Percentiles rank a stretch among this genome's conserved stretches.
Conservation (phyloP, 1,140 invertebrate species). For the Aphaenogaster rudis region DNA sequence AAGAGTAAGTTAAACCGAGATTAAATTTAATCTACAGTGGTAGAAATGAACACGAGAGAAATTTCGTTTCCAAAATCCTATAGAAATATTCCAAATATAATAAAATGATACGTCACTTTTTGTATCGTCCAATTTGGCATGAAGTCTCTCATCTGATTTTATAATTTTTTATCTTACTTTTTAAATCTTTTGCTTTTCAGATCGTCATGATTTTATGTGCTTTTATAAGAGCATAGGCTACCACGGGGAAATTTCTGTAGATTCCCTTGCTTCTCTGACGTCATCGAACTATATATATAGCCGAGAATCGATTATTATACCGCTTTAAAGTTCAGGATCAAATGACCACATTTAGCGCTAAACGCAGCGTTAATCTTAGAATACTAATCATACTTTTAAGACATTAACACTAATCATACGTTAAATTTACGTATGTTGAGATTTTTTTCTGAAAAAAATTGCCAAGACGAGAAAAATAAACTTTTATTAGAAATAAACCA, state of each 20-base stretch:
- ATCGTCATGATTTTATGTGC: slow-evolving; percentile 20
- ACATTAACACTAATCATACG: slow-evolving; percentile 32
- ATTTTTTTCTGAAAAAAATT: slow-evolving; percentile 24
- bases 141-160: not conserved
- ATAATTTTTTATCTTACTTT: slow-evolving; percentile 32
- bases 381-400: slow-evolving; percentile 58
- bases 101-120: not conserved
- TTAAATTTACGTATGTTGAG: slow-evolving; percentile 36
- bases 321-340: slow-evolving; percentile 56
- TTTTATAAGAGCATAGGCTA: slow-evolving; percentile 43
- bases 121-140: not conserved
- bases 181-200: not conserved
- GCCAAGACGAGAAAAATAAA: slow-evolving; percentile 33
- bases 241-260: slow-evolving; percentile 1
- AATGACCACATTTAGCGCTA: slow-evolving; percentile 50
- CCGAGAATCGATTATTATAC: slow-evolving; percentile 46
- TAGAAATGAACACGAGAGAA: not conserved
- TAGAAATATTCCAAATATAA: not conserved
- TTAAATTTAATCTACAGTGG: no score
- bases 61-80: not conserved
- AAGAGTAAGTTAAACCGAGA: no score
- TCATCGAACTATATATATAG: slow-evolving; percentile 36
- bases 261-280: slow-evolving; percentile 43
- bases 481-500: slow-evolving; percentile 28
- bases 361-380: slow-evolving; percentile 51